Evolutionary conservation across 2,888 invertebrate species (phyloP), one percentile per base, ranked within the genome.

Genomic region (Hydraecia micacea): DNA sequence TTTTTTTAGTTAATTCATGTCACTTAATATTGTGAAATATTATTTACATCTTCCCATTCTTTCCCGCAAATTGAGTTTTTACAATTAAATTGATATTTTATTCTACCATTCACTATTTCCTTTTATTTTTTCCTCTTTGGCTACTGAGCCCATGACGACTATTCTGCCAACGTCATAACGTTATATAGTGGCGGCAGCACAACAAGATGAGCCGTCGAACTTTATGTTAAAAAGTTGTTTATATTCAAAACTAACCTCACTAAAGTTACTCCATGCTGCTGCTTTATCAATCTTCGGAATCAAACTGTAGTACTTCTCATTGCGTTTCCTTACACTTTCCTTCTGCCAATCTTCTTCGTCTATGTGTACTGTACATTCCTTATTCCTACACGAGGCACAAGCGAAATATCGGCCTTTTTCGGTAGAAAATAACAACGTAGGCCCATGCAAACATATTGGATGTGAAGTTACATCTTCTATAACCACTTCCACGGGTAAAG

Each of bases 371-470:
- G 97, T 95, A 91, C 99, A 99, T 18, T 98, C 97, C 83, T 98
- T 97, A 91, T 98, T 98, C 77, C 99, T 97, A 92, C 98, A 98
- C 1, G 98, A 98, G 0, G 99, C 98, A 93, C 99, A 99, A 0
- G 98, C 98, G 94, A 97, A 99, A 94, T 98, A 99, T 86, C 97
- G 96, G 62, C 97, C 96, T 75, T 97, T 95, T 85, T 96, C 96
- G 63, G 92, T 94, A 36, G 97, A 97, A 96, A 98, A 98, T 74
- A 98, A 93, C 78, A 98, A 94, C 11, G 98, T 98, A 66, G 98
- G 98, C 0, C 98, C 98, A 91, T 98, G 98, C 36, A 97, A 94
- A 90, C 98, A 98, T 68, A 97, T 90, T 0, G 98, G 98, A 95
- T 98, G 97, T 28, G 95, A 94, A 49, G 96, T 95, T 58, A 97